Evolutionary conservation across 2,113 vertebrate genomes (phyloP), one percentile per base, ranked within the genome.

Genomic region (Apus apus): DNA sequence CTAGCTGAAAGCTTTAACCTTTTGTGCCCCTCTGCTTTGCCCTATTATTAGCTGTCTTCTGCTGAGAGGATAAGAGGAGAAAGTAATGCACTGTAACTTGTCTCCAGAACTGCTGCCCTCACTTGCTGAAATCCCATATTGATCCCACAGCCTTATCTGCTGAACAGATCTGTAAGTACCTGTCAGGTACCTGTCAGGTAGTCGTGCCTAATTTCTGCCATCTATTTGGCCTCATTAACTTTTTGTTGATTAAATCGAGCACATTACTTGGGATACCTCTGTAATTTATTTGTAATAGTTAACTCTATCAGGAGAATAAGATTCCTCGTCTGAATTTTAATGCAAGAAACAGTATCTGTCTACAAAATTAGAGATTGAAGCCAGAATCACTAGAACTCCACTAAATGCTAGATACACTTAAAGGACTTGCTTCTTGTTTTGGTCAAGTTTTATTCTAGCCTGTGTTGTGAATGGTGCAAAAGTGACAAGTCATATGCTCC

Each of bases 221-320:
- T 91, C 78, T 73, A 56, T 95, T 96, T 90, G 71, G 66, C 56
- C 85, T 93, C 85, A 82, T 94, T 96, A 96, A 73, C 74, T 82
- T 91, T 38, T 62, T 15, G 30, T 87, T 93, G 89, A 94, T 96
- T 95, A 85, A 87, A 90, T 94, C 81, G 80, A 94, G 78, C 25
- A 56, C 20, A 12, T 91, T 96, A 67, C 64, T 85, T 91, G 85
- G 78, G 89, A 62, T 56, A 56, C 32, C 65, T 51, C 71, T 76
- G 19, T 87, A 34, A 92, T 91, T 96, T 92, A 87, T 89, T 94
- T 91, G 30, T 91, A 70, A 62, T 34, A 58, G 64, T 73, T 87
- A 91, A 83, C 50, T 94, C 50, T 80, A 58, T 80, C 58, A 32
- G 36, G 73, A 56, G 71, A 79, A 43, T 85, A 58, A 89, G 27